A percentile compares a stretch with the other conserved stretches of the same genome.
phyloP scores from a whole-genome alignment of 2,113 vertebrate genomes.

The Malurus melanocephalus region DNA sequence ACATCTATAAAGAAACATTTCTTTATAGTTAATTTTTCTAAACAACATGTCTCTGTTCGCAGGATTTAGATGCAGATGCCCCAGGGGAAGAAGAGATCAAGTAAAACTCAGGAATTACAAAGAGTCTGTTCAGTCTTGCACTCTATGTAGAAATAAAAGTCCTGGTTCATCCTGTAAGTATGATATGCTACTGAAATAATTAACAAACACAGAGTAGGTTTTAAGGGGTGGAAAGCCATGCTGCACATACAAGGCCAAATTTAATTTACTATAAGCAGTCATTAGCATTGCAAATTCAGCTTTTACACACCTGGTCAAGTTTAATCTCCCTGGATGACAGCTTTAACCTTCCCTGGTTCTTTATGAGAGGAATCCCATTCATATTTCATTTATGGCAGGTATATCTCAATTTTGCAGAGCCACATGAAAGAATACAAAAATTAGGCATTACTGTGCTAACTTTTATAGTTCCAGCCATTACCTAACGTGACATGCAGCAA shows the following conservation, averaged over 20 bases:
- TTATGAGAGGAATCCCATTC: background rate
- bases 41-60: background rate
- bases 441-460: background rate
- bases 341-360: background rate
- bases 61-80: constrained; percentile 46
- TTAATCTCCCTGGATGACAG: background rate
- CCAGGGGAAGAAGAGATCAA: background rate
- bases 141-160: background rate
- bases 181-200: background rate
- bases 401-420: background rate
- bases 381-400: background rate
- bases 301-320: background rate
- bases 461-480: background rate
- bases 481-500: background rate
- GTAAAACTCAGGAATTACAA: constrained; percentile 1
- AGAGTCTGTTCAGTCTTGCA: background rate
- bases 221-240: background rate
- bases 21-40: background rate
- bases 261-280: background rate
- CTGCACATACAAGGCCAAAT: background rate
- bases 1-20: background rate
- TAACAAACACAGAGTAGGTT: background rate
- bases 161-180: constrained; percentile 42
- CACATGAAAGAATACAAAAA: background rate
- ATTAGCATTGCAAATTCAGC: background rate